A percentile compares a stretch with the other conserved stretches of the same genome.
Evolutionary conservation across 2,113 vertebrate species (phyloP).

Genomic region (Ellobius talpinus): DNA sequence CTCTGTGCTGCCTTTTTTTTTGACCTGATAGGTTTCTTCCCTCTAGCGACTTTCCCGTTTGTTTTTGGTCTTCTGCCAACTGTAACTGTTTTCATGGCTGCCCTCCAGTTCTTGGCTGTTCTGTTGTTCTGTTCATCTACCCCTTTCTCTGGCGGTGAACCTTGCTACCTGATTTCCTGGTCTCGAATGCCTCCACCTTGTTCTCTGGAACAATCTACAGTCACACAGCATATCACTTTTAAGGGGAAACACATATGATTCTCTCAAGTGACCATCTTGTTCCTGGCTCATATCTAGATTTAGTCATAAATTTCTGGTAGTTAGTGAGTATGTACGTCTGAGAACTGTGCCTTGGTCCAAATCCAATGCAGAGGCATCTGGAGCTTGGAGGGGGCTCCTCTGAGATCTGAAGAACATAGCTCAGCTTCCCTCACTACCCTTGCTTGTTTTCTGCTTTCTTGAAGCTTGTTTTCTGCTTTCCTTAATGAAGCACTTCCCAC

Average conservation of each 20-base stretch:
- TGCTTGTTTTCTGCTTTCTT: background rate
- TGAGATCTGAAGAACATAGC: background rate
- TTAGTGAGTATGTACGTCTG: background rate
- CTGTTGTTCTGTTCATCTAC: no score
- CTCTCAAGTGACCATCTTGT: background rate
- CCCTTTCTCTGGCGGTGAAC: background rate
- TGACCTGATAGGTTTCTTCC: background rate
- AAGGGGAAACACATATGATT: background rate
- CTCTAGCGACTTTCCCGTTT: background rate
- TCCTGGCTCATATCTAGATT: background rate
- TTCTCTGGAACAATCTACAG: background rate
- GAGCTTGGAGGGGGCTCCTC: fast-evolving
- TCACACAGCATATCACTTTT: background rate
- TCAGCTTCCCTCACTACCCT: background rate
- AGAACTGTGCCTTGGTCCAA: background rate
- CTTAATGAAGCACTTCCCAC: no score
- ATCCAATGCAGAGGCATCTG: background rate
- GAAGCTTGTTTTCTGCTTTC: no score
- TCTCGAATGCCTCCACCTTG: background rate
- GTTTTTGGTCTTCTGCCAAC: background rate
- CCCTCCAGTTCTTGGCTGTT: background rate
- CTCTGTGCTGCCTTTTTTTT: background rate
- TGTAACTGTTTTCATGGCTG: background rate
- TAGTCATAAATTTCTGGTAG: background rate
- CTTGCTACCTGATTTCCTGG: background rate